phyloP scores from a whole-genome alignment of 2,888 invertebrate genomes.

The Limenitis camilla region DNA sequence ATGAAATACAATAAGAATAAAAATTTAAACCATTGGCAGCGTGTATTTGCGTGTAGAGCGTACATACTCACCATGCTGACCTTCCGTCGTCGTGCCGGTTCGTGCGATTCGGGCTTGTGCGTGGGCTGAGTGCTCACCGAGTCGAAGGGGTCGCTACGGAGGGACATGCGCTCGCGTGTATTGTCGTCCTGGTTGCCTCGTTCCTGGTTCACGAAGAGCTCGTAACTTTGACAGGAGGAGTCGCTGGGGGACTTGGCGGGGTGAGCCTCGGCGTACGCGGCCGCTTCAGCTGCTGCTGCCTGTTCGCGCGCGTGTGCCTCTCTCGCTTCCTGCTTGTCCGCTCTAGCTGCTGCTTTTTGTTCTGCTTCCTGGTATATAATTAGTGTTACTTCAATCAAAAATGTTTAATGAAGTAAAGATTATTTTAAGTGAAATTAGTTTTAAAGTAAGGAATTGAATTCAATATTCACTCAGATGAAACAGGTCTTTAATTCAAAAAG shows the following conservation, averaged over 20 bases:
- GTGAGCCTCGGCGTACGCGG: slow-evolving; percentile 75
- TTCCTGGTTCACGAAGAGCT: slow-evolving; percentile 91
- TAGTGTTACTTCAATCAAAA: no score
- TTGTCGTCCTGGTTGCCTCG: slow-evolving; percentile 92
- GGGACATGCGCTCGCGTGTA: slow-evolving; percentile 93
- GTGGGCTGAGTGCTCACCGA: slow-evolving; percentile 89
- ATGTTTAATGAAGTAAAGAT: no score
- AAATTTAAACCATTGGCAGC: slow-evolving; percentile 60
- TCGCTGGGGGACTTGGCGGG: slow-evolving; percentile 93
- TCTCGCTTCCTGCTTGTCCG: slow-evolving; percentile 76
- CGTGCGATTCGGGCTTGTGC: slow-evolving; percentile 76
- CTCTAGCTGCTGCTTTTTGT: slow-evolving; percentile 83
- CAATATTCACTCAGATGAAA: no score
- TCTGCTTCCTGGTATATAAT: slow-evolving; percentile 81
- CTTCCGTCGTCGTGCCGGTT: slow-evolving; percentile 79
- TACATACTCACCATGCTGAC: slow-evolving; percentile 91
- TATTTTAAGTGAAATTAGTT: no score
- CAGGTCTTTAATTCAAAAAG: no score
- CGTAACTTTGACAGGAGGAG: slow-evolving; percentile 93
- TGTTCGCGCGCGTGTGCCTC: slow-evolving; percentile 76
- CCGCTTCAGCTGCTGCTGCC: slow-evolving; percentile 78
- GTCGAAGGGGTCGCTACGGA: slow-evolving; percentile 88
- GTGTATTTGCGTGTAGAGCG: slow-evolving; percentile 37
- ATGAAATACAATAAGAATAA: no score
- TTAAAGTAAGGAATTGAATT: no score